phyloP scores from a whole-genome alignment of 1,140 invertebrate genomes.

The Triops cancriformis region DNA sequence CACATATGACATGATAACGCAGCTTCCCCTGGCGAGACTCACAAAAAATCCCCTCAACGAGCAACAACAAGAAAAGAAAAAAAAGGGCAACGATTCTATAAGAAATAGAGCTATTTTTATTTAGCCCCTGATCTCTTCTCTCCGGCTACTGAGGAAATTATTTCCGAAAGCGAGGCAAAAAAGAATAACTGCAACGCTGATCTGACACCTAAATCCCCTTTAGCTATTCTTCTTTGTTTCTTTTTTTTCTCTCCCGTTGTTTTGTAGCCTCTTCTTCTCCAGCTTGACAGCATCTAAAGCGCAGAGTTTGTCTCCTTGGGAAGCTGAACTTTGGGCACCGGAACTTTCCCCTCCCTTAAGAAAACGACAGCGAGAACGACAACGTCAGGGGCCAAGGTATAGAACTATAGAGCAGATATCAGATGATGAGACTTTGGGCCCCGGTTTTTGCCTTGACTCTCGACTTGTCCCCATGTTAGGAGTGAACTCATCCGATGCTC shows the following conservation, averaged over 20 bases:
- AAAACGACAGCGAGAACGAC: neutral
- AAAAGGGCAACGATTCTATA: too few species aligned
- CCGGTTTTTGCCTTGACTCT: neutral
- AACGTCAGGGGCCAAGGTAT: neutral
- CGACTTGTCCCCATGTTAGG: neutral
- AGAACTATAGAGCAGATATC: neutral
- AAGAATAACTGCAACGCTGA: neutral
- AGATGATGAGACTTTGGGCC: neutral
- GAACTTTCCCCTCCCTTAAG: neutral
- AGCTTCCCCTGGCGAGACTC: neutral
- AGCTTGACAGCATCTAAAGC: neutral
- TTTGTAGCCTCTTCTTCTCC: neutral
- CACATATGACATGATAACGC: neutral
- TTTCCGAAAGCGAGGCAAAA: neutral
- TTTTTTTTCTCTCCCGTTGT: neutral
- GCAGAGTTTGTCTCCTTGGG: neutral
- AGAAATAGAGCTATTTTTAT: neutral
- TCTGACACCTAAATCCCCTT: neutral
- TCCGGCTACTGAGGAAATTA: neutral
- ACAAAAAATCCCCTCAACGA: neutral
- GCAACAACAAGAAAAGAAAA: neutral
- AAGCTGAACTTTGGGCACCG: neutral
- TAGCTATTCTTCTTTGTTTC: neutral
- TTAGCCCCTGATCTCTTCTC: neutral
- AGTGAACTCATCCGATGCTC: neutral